phyloP scores from a whole-genome alignment of 2,797 vertebrate genomes.

The Spinus pinus region DNA sequence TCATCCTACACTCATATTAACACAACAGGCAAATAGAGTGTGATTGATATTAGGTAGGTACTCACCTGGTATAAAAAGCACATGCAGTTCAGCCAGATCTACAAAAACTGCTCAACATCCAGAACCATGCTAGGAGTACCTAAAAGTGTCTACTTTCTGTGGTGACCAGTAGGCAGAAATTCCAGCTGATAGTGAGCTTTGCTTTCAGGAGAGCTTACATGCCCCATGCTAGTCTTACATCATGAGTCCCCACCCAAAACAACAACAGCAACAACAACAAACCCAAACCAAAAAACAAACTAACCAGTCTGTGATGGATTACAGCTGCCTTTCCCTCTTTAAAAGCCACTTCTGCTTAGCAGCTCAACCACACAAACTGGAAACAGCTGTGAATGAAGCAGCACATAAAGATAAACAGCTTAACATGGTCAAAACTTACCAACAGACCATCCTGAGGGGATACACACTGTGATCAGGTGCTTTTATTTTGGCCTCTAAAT shows the following conservation, averaged over 20 bases:
- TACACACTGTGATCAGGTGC: background rate
- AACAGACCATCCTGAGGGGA: background rate
- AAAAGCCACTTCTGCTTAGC: background rate
- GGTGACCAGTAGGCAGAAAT: background rate
- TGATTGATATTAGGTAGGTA: background rate
- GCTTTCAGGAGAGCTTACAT: rapidly evolving
- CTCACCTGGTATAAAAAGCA: background rate
- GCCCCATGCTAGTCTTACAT: background rate
- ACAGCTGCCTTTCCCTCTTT: background rate
- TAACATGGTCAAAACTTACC: background rate
- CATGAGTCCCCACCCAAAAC: rapidly evolving
- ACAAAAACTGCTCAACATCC: background rate
- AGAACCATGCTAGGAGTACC: background rate
- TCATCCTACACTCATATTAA: background rate
- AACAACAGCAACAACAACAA: background rate
- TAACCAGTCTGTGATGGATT: background rate
- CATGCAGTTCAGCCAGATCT: background rate
- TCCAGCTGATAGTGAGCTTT: background rate
- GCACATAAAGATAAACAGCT: background rate
- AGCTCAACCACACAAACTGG: background rate
- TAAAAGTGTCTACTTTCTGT: background rate
- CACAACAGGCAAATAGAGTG: rapidly evolving
- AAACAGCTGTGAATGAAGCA: background rate
- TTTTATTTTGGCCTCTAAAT: background rate
- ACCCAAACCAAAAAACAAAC: background rate